phyloP scores from a whole-genome alignment of 2,888 invertebrate genomes.

The Dicranocentrus wangi region DNA sequence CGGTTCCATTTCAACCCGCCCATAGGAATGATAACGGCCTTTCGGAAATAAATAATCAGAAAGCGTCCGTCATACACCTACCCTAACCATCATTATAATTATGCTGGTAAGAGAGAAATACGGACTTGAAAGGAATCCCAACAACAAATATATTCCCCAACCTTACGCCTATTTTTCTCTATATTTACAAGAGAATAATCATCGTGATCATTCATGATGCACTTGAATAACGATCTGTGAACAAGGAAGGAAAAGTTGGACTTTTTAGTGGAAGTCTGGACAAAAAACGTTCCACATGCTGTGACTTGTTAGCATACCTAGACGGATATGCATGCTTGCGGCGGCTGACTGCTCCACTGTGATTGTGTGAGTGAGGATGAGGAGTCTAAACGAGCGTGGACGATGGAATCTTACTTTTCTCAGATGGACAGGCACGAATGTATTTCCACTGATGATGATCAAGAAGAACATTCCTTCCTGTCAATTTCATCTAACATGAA shows the following conservation, averaged over 20 bases:
- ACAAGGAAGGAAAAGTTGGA: slow-evolving; percentile 50
- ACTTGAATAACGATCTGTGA: slow-evolving; percentile 59
- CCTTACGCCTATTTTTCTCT: slow-evolving; percentile 38
- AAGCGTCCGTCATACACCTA: slow-evolving; percentile 43
- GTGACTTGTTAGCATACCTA: slow-evolving; percentile 66
- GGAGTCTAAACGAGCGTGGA: slow-evolving; percentile 2
- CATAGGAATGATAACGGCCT: slow-evolving; percentile 45
- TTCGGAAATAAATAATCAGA: slow-evolving; percentile 59
- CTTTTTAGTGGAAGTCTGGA: slow-evolving; percentile 48
- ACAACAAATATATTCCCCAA: background rate
- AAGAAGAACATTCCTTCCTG: slow-evolving; percentile 39
- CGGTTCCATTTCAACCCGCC: slow-evolving; percentile 53
- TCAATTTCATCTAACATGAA: slow-evolving; percentile 40
- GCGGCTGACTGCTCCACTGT: slow-evolving; percentile 29
- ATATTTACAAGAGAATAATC: slow-evolving; percentile 44
- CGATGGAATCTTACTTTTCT: slow-evolving; percentile 46
- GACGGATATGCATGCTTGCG: slow-evolving; percentile 50
- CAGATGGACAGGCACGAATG: slow-evolving; percentile 48
- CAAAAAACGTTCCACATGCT: slow-evolving; percentile 51
- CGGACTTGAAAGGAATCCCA: background rate
- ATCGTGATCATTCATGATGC: slow-evolving; percentile 29
- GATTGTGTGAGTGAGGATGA: no score
- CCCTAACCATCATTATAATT: slow-evolving; percentile 39
- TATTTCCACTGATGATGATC: slow-evolving; percentile 18
- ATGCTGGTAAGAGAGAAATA: slow-evolving; percentile 28